phyloP scores from a whole-genome alignment of 2,113 vertebrate species.

The Ifrita kowaldi region DNA sequence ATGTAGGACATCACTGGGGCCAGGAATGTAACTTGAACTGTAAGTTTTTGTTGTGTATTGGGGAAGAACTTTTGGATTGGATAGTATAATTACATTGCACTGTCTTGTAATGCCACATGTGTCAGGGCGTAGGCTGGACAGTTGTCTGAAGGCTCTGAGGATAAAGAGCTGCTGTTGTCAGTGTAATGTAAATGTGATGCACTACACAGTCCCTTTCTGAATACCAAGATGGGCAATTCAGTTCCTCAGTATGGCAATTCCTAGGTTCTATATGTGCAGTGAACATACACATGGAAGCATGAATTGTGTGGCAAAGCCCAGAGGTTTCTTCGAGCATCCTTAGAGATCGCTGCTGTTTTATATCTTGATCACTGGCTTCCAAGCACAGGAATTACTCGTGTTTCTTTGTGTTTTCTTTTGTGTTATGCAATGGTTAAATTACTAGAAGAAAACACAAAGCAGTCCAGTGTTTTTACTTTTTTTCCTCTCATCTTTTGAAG shows the following conservation, averaged over 20 bases:
- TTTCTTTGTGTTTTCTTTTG: neutral
- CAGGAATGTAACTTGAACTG: neutral
- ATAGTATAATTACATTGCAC: neutral
- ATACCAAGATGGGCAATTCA: neutral
- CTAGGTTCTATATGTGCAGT: neutral
- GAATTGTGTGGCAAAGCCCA: neutral
- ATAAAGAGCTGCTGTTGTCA: neutral
- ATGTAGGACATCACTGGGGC: neutral
- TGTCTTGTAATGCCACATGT: neutral
- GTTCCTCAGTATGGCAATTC: neutral
- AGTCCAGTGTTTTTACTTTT: neutral
- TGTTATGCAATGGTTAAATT: neutral
- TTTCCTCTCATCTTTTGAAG: neutral
- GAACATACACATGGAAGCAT: accelerated
- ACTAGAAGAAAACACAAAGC: neutral
- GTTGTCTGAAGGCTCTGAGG: neutral
- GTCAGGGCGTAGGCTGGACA: neutral
- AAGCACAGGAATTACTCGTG: neutral
- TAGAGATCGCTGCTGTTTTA: neutral
- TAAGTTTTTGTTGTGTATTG: neutral
- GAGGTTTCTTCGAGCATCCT: neutral
- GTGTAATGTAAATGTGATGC: accelerated
- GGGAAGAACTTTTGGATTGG: neutral
- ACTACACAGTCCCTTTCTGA: neutral
- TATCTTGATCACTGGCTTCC: neutral